Evolutionary conservation across 1,140 invertebrate genomes (phyloP).

Genomic region (Pristionchus pacificus): DNA sequence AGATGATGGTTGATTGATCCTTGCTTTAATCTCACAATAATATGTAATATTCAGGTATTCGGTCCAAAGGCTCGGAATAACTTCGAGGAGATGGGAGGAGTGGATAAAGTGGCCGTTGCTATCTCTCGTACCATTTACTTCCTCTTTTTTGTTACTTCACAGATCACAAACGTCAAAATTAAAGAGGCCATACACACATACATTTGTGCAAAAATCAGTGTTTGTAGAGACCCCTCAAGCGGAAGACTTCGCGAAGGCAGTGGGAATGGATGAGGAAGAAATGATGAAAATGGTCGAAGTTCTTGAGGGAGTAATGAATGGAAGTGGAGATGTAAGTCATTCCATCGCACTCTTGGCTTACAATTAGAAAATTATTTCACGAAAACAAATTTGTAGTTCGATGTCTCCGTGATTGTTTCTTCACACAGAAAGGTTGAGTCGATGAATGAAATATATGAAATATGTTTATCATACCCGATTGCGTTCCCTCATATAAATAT

Average conservation of each 20-base stretch:
- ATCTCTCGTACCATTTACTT: conserved; percentile 71
- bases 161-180: conserved; percentile 1
- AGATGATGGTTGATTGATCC: too few relatives aligned
- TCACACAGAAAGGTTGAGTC: neutral
- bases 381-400: neutral
- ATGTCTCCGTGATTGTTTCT: neutral
- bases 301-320: conserved; percentile 92
- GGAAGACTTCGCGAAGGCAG: conserved; percentile 81
- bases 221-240: conserved; percentile 87
- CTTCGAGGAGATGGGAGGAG: conserved; percentile 80
- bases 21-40: neutral
- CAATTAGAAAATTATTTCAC: neutral
- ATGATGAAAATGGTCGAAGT: conserved; percentile 85
- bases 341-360: neutral
- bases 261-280: conserved; percentile 79
- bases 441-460: neutral
- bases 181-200: too few relatives aligned
- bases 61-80: conserved; percentile 86
- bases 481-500: too few relatives aligned
- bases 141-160: neutral
- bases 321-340: conserved; percentile 75
- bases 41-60: conserved; percentile 65
- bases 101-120: conserved; percentile 87
- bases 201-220: conserved; percentile 35
- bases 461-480: neutral